phyloP scores from a whole-genome alignment of 2,888 invertebrate species.

The Drosophila gaucha region DNA sequence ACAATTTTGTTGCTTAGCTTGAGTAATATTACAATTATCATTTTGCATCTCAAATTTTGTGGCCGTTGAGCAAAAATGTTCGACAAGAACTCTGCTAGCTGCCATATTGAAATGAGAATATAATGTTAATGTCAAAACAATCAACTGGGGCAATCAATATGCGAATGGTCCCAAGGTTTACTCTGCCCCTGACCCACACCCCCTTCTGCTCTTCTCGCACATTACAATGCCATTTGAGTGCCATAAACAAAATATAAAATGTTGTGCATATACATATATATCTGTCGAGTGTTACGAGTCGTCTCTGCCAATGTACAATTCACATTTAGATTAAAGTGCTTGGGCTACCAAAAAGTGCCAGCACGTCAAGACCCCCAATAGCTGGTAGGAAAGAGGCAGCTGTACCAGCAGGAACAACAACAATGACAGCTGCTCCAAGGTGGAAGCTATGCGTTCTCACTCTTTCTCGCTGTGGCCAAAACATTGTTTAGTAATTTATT shows the following conservation, averaged over 20 bases:
- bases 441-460: conserved; percentile 16
- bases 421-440: conserved; percentile 52
- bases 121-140: conserved; percentile 52
- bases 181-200: too few relatives aligned
- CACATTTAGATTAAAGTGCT: conserved; percentile 75
- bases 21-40: background rate
- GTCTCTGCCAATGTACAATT: conserved; percentile 53
- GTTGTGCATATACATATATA: conserved; percentile 28
- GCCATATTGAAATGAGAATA: conserved; percentile 13
- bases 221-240: conserved; percentile 65
- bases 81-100: background rate
- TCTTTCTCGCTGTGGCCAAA: conserved; percentile 29
- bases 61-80: background rate
- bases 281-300: conserved; percentile 25
- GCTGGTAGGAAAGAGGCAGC: background rate
- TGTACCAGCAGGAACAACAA: background rate
- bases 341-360: conserved; percentile 59
- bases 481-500: conserved; percentile 81
- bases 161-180: conserved; percentile 23
- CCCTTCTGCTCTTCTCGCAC: conserved; percentile 5
- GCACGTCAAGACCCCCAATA: conserved; percentile 54
- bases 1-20: too few relatives aligned
- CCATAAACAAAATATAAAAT: conserved; percentile 69
- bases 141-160: conserved; percentile 65
- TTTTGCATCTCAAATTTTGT: background rate